Base-by-base conservation (phyloP, 2,113 vertebrate species). In the Panurus biarmicus region DNA sequence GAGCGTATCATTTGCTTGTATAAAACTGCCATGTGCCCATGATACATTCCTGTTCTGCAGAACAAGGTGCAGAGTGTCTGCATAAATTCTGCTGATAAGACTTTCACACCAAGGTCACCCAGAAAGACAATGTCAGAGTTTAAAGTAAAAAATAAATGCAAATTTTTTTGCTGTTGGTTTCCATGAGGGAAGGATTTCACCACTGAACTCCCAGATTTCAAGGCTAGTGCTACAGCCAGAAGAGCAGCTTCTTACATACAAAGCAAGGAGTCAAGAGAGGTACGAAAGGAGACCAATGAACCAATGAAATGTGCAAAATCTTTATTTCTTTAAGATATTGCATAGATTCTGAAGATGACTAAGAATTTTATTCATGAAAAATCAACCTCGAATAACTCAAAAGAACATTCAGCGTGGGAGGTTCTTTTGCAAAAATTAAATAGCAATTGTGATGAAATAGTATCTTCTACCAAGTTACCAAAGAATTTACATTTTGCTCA, bases 321-420 rank as follows among this genome's bases (percentile, higher is more conserved):
- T 70, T 84, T 71, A 69, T 79, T 81, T 82, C 78, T 90, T 90
- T 88, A 94, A 94, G 89, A 53, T 79, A 87, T 47, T 36, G n/a
- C 93, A 95, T 66, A 90, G 78, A 87, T 91, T 90, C 56, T 94
- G 67, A 67, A 91, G 87, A 91, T 96, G 91, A 97, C 95, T 95
- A 97, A 96, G 96, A 96, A 67, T 94, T 96, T 96, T 95, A 95
- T 95, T 96, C 89, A 95, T 95, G 92, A 97, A 96, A 95, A 95
- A 86, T 74, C 91, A 95, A 88, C 93, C 90, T 76, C 95, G 96
- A 97, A 91, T 94, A 95, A 93, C 93, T 96, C 87, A 86, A 90
- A 90, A 86, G 94, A 95, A 96, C 93, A 95, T 94, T 93, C 85
- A 83, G 92, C 21, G 85, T 95, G 82, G 90, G 87, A 95, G 87